Base-by-base conservation (phyloP, 2,888 invertebrate genomes). In the Drosophila emarginata region DNA sequence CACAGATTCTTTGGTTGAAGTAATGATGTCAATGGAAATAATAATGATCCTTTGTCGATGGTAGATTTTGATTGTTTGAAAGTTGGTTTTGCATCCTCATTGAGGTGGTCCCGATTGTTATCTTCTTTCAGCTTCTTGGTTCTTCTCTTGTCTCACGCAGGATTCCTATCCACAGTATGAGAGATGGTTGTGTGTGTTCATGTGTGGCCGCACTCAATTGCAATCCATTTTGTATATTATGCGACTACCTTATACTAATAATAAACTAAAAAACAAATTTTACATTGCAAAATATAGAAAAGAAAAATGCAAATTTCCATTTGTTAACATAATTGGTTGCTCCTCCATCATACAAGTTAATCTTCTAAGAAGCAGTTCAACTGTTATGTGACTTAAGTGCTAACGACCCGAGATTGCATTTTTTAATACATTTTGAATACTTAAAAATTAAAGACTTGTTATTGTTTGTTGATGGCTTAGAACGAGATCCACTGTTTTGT, bases 191-290 rank as follows among this genome's bases (percentile, higher is more conserved):
- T 45, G 11, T 45, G 11, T 11, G 45, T 45, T 6, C 14, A 14
- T 45, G 45, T 18, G 45, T 21, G 45, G 4, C 18, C 11, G 11
- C 11, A 4, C 1, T 21, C 12, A 45, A 4, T 45, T 12, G 18
- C 4, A 36, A 36, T 54, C 26, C 18, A 67, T 7, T 51, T 50
- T 15, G n/a, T 18, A 4, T n/a, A 50, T 68, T 68, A 67, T 21
- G 11, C 50, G 37, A 39, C 37, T 67, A 68, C 11, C 45, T 45
- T 45, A 45, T 11, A 21, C 18, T 45, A 21, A 45, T 45, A 45
- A 21, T 45, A 21, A 45, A 68, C 60, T 67, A 67, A 39, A 54
- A 67, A 39, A 68, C 67, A 67, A 53, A 37, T n/a, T 51, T 45
- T 3, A 45, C 45, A 45, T 45, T 45, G 21, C 45, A 45, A 45